Conservation (phyloP, 2,113 vertebrate genomes). For the Ictidomys tridecemlineatus region DNA sequence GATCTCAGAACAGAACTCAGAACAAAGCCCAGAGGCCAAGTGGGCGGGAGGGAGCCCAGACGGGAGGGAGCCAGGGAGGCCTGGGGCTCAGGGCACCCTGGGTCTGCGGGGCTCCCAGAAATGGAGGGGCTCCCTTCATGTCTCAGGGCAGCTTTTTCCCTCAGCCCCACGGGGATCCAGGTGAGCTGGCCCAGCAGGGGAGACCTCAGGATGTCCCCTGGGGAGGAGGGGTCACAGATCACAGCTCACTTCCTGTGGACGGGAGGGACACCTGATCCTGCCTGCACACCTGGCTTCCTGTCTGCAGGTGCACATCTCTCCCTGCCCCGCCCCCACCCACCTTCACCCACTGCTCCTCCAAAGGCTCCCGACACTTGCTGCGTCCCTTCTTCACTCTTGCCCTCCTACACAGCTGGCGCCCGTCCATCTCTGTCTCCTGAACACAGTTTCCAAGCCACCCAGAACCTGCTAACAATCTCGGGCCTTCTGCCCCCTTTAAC, state of each 20-base stretch:
- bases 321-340: no score
- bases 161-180: not conserved
- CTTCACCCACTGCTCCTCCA: not conserved
- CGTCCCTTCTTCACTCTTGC: not conserved
- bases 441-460: not conserved
- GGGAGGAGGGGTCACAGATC: not conserved
- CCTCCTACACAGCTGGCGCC: not conserved
- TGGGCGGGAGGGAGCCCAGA: not conserved
- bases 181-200: not conserved
- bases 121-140: no score
- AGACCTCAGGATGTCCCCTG: not conserved
- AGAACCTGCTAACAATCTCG: not conserved
- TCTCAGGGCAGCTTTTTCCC: not conserved
- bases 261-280: not conserved
- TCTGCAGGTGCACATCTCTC: rapidly evolving
- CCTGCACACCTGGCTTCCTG: not conserved
- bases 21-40: not conserved
- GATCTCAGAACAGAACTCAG: not conserved
- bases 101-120: not conserved
- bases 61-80: not conserved
- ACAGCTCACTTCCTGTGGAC: not conserved
- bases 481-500: not conserved
- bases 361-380: not conserved
- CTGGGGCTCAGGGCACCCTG: no score
- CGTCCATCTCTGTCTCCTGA: not conserved